A percentile compares a stretch with the other conserved stretches of the same genome.
These are phyloP conservation scores for Thelaira solivaga DNA, from an alignment of 2,888 invertebrate species.

Conservation along the genomic window DNA sequence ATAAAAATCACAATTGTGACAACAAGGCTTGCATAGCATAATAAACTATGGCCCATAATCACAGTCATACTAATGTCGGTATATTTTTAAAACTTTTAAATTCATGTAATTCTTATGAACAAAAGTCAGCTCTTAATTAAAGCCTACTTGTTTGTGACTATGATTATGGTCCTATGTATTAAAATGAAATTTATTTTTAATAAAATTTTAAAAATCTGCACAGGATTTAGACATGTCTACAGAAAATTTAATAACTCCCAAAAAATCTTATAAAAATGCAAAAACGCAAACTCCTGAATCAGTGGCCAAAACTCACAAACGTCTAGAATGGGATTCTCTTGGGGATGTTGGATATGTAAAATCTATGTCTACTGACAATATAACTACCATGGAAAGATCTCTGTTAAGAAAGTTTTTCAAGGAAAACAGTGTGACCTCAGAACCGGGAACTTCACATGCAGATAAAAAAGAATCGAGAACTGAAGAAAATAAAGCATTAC, in stretches of 20 bases:
- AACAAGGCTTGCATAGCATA: too few species aligned
- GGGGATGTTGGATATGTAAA: slow-evolving; percentile 90
- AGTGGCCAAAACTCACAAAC: slow-evolving; percentile 83
- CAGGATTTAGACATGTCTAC: slow-evolving; percentile 34
- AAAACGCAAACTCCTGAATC: slow-evolving; percentile 83
- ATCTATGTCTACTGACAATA: slow-evolving; percentile 78
- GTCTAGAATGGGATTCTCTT: slow-evolving; percentile 91
- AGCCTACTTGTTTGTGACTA: too few species aligned
- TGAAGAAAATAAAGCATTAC: slow-evolving; percentile 1
- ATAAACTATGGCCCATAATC: too few species aligned
- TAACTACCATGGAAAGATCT: slow-evolving; percentile 73
- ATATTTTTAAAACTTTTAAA: too few species aligned
- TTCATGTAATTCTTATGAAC: too few species aligned
- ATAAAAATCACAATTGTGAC: too few species aligned
- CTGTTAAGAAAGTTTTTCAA: slow-evolving; percentile 71
- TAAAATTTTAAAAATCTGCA: background rate
- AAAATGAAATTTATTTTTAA: background rate
- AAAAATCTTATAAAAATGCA: slow-evolving; percentile 2
- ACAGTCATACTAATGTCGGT: too few species aligned
- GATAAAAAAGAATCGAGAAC: background rate
- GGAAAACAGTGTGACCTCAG: slow-evolving; percentile 40
- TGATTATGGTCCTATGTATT: too few species aligned
- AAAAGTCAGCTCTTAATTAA: too few species aligned
- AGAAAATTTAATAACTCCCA: slow-evolving; percentile 36
- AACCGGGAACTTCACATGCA: background rate